Evolutionary conservation across 2,797 vertebrate species (phyloP), one percentile per base, ranked within the genome.

Genomic region (Arctocebus calabarensis): DNA sequence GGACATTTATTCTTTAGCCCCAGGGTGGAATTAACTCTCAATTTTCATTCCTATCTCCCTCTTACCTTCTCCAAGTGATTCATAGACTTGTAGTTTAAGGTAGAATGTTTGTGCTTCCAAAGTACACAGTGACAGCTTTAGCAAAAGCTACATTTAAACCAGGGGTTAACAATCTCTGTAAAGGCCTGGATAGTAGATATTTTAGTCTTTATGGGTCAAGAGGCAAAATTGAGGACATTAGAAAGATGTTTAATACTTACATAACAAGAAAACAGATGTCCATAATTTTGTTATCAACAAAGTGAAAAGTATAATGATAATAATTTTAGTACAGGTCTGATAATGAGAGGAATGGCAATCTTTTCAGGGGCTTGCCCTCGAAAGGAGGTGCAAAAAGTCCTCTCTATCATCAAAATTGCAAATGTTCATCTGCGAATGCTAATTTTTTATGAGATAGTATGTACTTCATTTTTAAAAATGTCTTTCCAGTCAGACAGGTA

Each of bases 391-490:
- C 29, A 64, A 79, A 87, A 84, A 87, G 29, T 78, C 16, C 94
- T 90, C 22, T 87, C 48, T 90, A 3, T 90, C 86, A 71, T 81
- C 52, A 84, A 70, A 93, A 91, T 61, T 82, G 37, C 70, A 90
- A 86, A 57, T 48, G 7, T 79, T 83, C 45, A 70, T 75, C 68
- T 92, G 22, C 89, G 77, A 61, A 73, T 94, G 29, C 23, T 85
- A 27, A 82, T 90, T 84, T 94, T 37, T 84, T 59, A 45, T 55
- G 25, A 82, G 83, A 90, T 81, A 77, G 64, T 79, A 23, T 7
- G 29, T 75, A 66, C n/a, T 95, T 86, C 70, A 37, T 20, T 92
- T 96, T 79, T 79, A 37, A 43, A 94, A 87, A 45, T 32, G 14
- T 59, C 61, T 95, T 78, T 75, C 74, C 73, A 84, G 32, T n/a